These are phyloP conservation scores for Seriola dumerili DNA, from an alignment of 2,113 vertebrate species.

Conservation along the genomic window DNA sequence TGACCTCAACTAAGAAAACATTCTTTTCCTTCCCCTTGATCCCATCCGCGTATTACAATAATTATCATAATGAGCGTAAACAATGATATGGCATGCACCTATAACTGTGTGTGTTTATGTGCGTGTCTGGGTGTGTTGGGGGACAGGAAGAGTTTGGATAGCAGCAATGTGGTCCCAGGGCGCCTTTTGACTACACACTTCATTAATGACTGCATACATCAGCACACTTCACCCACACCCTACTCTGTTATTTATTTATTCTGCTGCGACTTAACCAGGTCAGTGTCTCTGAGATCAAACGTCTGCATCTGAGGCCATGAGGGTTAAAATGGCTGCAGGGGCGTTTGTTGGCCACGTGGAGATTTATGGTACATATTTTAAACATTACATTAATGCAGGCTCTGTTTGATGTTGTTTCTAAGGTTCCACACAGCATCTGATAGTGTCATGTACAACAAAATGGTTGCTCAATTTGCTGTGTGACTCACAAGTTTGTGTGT, in stretches of 20 bases:
- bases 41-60: conserved; percentile 51
- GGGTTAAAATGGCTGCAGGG: conserved; percentile 4
- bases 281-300: conserved; percentile 64
- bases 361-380: background rate
- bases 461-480: background rate
- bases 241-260: conserved; percentile 67
- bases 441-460: background rate
- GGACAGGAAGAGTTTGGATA: conserved; percentile 45
- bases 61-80: conserved; percentile 65
- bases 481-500: background rate
- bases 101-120: conserved; percentile 19
- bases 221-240: conserved; percentile 66
- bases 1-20: conserved; percentile 48
- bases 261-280: conserved; percentile 57
- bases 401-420: background rate
- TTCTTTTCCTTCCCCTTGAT: conserved; percentile 32
- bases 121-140: conserved; percentile 49
- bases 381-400: background rate
- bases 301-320: conserved; percentile 32
- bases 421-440: background rate
- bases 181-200: conserved; percentile 78
- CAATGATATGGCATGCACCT: conserved; percentile 43
- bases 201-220: conserved; percentile 76
- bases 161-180: conserved; percentile 58
- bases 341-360: background rate